Evolutionary conservation across 1,140 invertebrate species (phyloP).

Genomic region (Pissodes strobi): DNA sequence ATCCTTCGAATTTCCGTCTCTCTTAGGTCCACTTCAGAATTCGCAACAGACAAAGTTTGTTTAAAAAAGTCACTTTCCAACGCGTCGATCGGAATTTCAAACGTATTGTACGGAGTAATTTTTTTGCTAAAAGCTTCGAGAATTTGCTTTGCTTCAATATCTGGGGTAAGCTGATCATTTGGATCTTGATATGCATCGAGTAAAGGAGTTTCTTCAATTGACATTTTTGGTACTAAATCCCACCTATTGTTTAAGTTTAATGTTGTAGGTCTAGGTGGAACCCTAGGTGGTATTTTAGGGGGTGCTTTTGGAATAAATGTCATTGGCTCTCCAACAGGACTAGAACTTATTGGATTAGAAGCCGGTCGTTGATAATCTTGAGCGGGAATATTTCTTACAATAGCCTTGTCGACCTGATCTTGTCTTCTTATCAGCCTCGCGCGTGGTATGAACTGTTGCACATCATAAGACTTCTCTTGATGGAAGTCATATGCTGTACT

Average conservation of each 20-base stretch:
- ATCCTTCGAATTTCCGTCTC: constrained; percentile 2
- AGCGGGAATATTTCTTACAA: constrained; percentile 1
- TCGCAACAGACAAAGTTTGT: constrained; percentile 27
- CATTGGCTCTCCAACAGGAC: background rate
- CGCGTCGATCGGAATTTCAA: constrained; percentile 33
- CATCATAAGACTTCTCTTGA: background rate
- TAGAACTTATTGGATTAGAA: background rate
- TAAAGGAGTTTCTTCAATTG: background rate
- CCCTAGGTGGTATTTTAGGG: constrained; percentile 19
- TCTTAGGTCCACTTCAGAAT: constrained; percentile 13
- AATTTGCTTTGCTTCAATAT: constrained; percentile 41
- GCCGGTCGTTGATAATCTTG: constrained; percentile 6
- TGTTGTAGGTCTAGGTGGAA: constrained; percentile 11
- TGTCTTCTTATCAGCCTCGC: constrained; percentile 12
- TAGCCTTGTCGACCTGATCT: background rate
- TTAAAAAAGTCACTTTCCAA: constrained; percentile 42
- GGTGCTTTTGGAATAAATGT: too few species aligned
- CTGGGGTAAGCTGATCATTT: constrained; percentile 30
- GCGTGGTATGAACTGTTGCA: constrained; percentile 17
- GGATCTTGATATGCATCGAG: background rate
- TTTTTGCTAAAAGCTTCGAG: constrained; percentile 36
- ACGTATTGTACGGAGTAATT: constrained; percentile 41
- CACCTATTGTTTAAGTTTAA: background rate
- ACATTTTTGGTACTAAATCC: background rate
- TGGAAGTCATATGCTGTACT: background rate